Evolutionary conservation across 2,888 invertebrate genomes (phyloP).

Genomic region (Hydrotaea cyrtoneurina): DNA sequence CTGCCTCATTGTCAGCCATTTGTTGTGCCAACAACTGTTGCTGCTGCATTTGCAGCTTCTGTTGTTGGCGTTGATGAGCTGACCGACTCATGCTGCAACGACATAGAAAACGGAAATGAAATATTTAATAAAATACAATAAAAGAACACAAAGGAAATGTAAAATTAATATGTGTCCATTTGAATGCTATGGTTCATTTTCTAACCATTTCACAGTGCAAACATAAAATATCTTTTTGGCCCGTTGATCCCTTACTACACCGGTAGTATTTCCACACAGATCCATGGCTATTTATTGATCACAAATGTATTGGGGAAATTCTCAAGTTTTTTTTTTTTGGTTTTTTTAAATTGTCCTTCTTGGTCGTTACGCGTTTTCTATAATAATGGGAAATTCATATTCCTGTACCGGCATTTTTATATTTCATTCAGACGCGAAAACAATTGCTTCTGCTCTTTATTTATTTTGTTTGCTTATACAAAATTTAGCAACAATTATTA

Average conservation of each 20-base stretch:
- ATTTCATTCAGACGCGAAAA: conserved; percentile 28
- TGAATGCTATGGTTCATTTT: no score
- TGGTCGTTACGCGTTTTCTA: conserved; percentile 41
- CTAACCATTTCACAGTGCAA: conserved; percentile 59
- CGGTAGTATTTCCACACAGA: conserved; percentile 1
- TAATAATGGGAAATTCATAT: conserved; percentile 37
- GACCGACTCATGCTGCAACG: conserved; percentile 80
- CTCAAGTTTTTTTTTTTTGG: neutral
- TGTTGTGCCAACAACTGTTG: conserved; percentile 76
- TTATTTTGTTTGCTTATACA: neutral
- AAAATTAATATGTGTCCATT: no score
- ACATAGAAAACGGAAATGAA: conserved; percentile 32
- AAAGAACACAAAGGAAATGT: conserved; percentile 12
- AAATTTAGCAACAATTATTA: neutral
- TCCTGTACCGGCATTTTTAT: conserved; percentile 45
- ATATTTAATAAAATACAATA: neutral
- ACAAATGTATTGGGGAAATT: neutral
- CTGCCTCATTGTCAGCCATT: conserved; percentile 80
- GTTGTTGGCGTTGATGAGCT: conserved; percentile 77
- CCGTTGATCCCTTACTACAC: neutral
- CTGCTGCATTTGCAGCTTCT: conserved; percentile 83
- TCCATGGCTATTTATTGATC: neutral
- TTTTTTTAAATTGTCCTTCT: neutral
- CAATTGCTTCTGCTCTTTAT: neutral
- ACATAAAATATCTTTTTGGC: conserved; percentile 46